Evolutionary conservation across 2,113 vertebrate genomes (phyloP).

Genomic region (Laterallus jamaicensis): DNA sequence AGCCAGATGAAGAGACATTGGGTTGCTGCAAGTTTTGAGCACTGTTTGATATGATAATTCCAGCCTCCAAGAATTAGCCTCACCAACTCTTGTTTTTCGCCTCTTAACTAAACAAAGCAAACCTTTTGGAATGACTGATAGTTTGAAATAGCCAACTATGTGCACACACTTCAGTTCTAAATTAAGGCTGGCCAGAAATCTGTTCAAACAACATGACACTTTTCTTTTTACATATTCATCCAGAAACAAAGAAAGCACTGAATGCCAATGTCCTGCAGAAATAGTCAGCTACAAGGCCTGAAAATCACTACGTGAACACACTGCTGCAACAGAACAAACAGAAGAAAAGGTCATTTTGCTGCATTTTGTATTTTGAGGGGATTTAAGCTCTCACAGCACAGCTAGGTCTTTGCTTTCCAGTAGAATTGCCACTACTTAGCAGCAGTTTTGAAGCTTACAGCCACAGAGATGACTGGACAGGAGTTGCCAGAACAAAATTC

Average conservation of each 20-base stretch:
- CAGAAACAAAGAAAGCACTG: slow-evolving; percentile 9
- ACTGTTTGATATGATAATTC: slow-evolving; percentile 48
- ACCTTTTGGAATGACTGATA: background rate
- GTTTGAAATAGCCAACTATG: slow-evolving; percentile 24
- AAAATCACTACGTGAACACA: slow-evolving; percentile 37
- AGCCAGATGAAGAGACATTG: slow-evolving; percentile 38
- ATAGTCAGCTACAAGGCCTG: background rate
- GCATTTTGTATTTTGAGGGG: slow-evolving; percentile 1
- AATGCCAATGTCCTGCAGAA: slow-evolving; percentile 25
- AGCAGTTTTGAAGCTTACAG: background rate
- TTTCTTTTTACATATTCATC: slow-evolving; percentile 21
- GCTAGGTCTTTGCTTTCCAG: slow-evolving; percentile 15
- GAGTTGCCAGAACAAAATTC: background rate
- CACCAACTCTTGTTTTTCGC: background rate
- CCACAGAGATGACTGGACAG: background rate
- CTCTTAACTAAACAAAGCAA: slow-evolving; percentile 41
- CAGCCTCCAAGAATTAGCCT: slow-evolving; percentile 47
- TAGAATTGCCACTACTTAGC: background rate
- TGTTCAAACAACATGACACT: slow-evolving; percentile 36
- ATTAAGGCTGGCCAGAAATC: background rate
- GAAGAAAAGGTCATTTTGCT: slow-evolving; percentile 47
- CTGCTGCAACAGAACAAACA: slow-evolving; percentile 5
- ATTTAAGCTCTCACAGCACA: slow-evolving; percentile 11
- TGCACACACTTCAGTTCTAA: background rate
- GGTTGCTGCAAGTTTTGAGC: slow-evolving; percentile 25